phyloP scores from a whole-genome alignment of 2,113 vertebrate species.

The Sardina pilchardus region DNA sequence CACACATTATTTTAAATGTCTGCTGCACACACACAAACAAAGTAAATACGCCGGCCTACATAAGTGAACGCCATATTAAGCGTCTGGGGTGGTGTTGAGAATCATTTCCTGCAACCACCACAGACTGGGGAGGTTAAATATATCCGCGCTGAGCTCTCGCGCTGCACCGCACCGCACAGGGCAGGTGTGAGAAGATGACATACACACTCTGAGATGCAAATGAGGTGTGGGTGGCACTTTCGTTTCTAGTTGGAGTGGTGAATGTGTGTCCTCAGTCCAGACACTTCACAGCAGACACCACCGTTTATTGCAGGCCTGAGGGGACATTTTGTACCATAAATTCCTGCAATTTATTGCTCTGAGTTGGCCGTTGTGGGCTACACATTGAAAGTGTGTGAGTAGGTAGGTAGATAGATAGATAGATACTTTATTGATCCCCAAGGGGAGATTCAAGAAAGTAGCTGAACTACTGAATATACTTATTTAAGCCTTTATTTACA shows the following conservation, averaged over 20 bases:
- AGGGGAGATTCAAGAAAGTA: too few species aligned
- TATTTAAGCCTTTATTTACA: background rate
- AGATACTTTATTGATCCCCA: too few species aligned
- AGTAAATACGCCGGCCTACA: background rate
- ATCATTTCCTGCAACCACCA: slow-evolving; percentile 2
- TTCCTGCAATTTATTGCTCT: slow-evolving; percentile 1
- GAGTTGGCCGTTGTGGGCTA: background rate
- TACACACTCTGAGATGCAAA: slow-evolving; percentile 29
- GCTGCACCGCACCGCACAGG: background rate
- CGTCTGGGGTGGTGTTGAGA: background rate
- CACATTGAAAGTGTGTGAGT: background rate
- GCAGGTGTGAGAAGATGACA: slow-evolving; percentile 21
- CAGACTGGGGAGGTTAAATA: slow-evolving; percentile 8
- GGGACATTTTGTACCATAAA: slow-evolving; percentile 7
- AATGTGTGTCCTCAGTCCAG: background rate
- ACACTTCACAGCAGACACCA: background rate
- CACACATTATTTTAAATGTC: background rate
- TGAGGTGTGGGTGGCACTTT: slow-evolving; percentile 32
- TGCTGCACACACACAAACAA: background rate
- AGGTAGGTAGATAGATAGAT: too few species aligned
- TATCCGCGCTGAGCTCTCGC: background rate
- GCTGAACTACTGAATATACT: background rate
- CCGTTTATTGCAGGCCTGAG: background rate
- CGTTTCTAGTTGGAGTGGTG: slow-evolving; percentile 24
- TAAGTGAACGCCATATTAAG: background rate